A percentile compares a stretch with the other conserved stretches of the same genome.
These are phyloP conservation scores for Fabriciana adippe DNA, from an alignment of 2,888 invertebrate species.

Conservation along the genomic window DNA sequence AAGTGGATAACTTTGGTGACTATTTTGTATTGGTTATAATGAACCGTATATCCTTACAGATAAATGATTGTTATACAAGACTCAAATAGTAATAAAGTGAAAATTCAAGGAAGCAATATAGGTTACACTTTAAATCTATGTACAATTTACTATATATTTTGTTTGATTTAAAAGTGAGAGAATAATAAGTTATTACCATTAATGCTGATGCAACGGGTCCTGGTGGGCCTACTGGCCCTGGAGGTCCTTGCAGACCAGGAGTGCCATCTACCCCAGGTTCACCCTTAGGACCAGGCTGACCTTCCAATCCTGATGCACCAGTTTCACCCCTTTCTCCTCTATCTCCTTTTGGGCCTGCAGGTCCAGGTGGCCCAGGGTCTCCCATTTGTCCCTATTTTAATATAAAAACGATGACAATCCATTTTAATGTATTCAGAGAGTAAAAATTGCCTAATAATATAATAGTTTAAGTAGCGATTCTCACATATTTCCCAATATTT, in stretches of 20 bases:
- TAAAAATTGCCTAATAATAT: too few species aligned
- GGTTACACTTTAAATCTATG: too few species aligned
- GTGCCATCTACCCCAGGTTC: constrained; percentile 88
- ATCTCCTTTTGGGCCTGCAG: constrained; percentile 83
- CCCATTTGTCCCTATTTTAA: constrained; percentile 84
- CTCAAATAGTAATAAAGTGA: too few species aligned
- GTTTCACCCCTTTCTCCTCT: constrained; percentile 87
- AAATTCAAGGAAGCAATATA: too few species aligned
- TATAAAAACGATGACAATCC: background rate
- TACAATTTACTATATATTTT: background rate
- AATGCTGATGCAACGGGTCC: constrained; percentile 54
- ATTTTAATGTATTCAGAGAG: background rate
- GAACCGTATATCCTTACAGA: too few species aligned
- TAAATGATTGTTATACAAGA: too few species aligned
- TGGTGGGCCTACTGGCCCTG: constrained; percentile 86
- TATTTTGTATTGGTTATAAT: too few species aligned
- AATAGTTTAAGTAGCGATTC: too few species aligned
- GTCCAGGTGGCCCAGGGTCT: constrained; percentile 86
- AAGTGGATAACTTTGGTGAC: too few species aligned
- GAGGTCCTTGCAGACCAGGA: constrained; percentile 85
- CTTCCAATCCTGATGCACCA: constrained; percentile 85
- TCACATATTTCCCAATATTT: too few species aligned
- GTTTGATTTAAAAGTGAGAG: background rate
- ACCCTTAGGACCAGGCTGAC: constrained; percentile 89
- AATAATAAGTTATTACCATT: constrained; percentile 51